These are phyloP conservation scores for Macrostomum lignano DNA, from an alignment of 1,140 invertebrate species.

Conservation along the genomic window DNA sequence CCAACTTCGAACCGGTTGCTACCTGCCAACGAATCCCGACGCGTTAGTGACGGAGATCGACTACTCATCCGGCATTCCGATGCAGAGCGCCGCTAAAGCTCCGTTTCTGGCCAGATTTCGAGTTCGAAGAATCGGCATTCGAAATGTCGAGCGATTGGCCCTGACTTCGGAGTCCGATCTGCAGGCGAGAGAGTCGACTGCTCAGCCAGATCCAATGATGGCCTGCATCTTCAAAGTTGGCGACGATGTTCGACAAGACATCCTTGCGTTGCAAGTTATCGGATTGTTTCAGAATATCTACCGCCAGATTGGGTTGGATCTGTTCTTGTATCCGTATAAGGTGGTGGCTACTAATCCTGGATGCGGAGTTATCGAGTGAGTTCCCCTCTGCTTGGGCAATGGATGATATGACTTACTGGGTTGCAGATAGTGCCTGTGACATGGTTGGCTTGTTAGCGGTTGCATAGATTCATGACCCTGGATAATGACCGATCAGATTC, in stretches of 20 bases:
- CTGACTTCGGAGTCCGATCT: too few relatives aligned
- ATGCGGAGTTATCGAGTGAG: conserved; percentile 94
- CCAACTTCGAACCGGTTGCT: conserved; percentile 59
- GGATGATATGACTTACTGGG: too few relatives aligned
- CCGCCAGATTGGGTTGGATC: conserved; percentile 65
- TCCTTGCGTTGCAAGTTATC: conserved; percentile 90
- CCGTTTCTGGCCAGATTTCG: conserved; percentile 79
- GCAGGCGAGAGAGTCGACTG: neutral
- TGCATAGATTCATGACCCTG: too few relatives aligned
- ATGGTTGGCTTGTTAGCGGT: too few relatives aligned
- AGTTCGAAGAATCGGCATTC: conserved; percentile 65
- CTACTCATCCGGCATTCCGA: conserved; percentile 78
- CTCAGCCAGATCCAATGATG: conserved; percentile 6
- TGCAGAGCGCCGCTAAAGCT: conserved; percentile 97
- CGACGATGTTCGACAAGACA: conserved; percentile 74
- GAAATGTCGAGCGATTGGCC: conserved; percentile 46
- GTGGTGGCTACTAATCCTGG: conserved; percentile 96
- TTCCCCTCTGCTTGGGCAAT: too few relatives aligned
- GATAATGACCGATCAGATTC: too few relatives aligned
- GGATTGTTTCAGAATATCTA: conserved; percentile 89
- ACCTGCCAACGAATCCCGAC: conserved; percentile 90
- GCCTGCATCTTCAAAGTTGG: conserved; percentile 96
- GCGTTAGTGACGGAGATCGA: conserved; percentile 88
- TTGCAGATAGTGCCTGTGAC: too few relatives aligned
- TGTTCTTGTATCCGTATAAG: conserved; percentile 81